Percentiles rank a stretch among this genome's conserved stretches.
Conservation (phyloP, 2,888 invertebrate species). For the Lordiphosa fenestrarum region DNA sequence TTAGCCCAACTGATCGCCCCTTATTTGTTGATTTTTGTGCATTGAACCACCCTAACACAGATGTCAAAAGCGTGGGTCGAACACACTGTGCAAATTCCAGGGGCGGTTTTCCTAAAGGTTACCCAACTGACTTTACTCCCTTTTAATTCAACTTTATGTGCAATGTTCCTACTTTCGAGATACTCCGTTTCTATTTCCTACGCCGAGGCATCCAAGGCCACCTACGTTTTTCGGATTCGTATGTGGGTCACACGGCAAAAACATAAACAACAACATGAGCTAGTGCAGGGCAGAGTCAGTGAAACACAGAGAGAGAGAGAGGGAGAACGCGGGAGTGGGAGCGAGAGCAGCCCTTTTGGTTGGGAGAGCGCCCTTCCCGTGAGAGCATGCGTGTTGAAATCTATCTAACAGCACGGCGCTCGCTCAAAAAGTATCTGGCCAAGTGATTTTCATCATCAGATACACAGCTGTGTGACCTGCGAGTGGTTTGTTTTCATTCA, state of each 20-base stretch:
- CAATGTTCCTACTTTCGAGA: too few relatives aligned
- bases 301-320: slow-evolving; percentile 3
- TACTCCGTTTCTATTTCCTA: too few relatives aligned
- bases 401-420: slow-evolving; percentile 39
- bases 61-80: too few relatives aligned
- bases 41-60: neutral
- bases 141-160: too few relatives aligned
- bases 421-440: slow-evolving; percentile 46
- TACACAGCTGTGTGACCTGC: slow-evolving; percentile 61
- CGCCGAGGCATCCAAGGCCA: slow-evolving; percentile 3
- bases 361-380: slow-evolving; percentile 10
- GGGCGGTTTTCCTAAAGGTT: neutral
- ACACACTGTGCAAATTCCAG: neutral
- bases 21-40: neutral
- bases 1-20: neutral
- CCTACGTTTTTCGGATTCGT: slow-evolving; percentile 1
- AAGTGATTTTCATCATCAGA: slow-evolving; percentile 63
- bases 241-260: slow-evolving; percentile 9
- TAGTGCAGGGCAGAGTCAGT: neutral
- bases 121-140: neutral
- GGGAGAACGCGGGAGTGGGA: slow-evolving; percentile 1
- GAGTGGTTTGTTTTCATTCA: slow-evolving; percentile 35
- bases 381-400: slow-evolving; percentile 60
- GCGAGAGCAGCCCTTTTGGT: neutral
- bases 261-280: slow-evolving; percentile 10